A percentile compares a stretch with the other conserved stretches of the same genome.
phyloP scores from a whole-genome alignment of 1,140 invertebrate genomes.

The Dufourea novaeangliae region DNA sequence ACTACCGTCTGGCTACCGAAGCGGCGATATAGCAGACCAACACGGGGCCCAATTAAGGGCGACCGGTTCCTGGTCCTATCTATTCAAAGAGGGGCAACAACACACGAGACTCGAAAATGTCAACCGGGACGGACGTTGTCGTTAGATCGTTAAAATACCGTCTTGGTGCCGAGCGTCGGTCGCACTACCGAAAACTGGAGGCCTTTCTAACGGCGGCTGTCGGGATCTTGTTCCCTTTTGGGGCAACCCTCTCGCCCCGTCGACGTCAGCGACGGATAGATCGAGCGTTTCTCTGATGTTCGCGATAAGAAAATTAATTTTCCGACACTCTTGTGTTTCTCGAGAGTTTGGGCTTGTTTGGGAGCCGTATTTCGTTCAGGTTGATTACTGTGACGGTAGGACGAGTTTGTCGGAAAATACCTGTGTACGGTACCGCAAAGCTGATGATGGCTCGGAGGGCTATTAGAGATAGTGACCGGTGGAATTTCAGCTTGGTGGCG shows the following conservation, averaged over 20 bases:
- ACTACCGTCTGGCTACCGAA: conserved; percentile 70
- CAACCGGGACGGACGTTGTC: conserved; percentile 50
- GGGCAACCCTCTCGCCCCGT: not conserved
- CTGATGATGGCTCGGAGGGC: too few species aligned
- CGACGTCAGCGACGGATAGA: not conserved
- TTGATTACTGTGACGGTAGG: too few species aligned
- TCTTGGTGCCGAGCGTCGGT: too few species aligned
- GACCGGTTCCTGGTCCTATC: conserved; percentile 57
- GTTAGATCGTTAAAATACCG: conserved; percentile 68
- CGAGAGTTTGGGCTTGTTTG: not conserved
- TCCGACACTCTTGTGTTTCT: conserved; percentile 42
- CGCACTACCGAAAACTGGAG: conserved; percentile 37
- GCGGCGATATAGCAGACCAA: conserved; percentile 77
- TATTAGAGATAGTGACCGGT: too few species aligned
- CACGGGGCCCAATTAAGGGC: conserved; percentile 79
- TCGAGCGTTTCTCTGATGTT: conserved; percentile 30
- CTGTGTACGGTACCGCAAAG: too few species aligned
- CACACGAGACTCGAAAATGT: conserved; percentile 46
- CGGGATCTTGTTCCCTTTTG: conserved; percentile 33
- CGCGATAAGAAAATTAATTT: conserved; percentile 54
- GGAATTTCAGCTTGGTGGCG: too few species aligned
- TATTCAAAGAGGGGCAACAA: conserved; percentile 52
- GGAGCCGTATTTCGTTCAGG: not conserved
- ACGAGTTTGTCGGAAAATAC: too few species aligned
- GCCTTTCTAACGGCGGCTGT: not conserved